Base-by-base conservation (phyloP, 1,140 invertebrate species). In the Drosophila kepulauana region DNA sequence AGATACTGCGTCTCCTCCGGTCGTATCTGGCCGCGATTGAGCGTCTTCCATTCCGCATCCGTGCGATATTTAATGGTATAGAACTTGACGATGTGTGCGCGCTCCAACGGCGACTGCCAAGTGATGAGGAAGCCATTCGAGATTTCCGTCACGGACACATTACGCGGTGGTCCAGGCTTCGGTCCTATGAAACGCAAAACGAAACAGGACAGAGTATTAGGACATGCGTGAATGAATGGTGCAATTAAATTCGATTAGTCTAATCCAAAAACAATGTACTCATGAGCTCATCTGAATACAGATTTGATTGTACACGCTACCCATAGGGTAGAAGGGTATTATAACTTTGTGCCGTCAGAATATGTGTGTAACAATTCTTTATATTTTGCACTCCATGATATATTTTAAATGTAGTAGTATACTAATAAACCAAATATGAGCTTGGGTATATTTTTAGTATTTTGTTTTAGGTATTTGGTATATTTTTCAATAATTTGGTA, bases 31-130 rank as follows among this genome's bases (percentile, higher is more conserved):
- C 96, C 97, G 81, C 97, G 96, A 93, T 97, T 98, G 79, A 97
- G 94, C 65, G 95, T 95, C 93, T 97, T 97, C 97, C 96, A 98
- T 77, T 95, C 95, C 66, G 96, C 96, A 92, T 98, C 97, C 16
- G 96, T 97, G 90, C 96, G 95, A 94, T 97, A 98, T 93, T 98
- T 97, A 92, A 98, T 97, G 49, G 96, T 96, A 93, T 98, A 99
- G 94, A 97, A 97, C 92, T 97, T 96, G 72, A 98, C 95, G 16
- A 97, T 94, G 79, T 96, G 94, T 16, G 95, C 94, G 74, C 95
- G 94, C 90, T 97, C 96, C 49, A 95, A 75, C n/a, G 98, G 97
- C 63, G 95, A 94, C 92, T 96, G 95, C 98, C 97, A 99, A 75
- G 96, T 95, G 82, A 98, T 97, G 38, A 98, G 94, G 92, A 97